Percentiles rank a stretch among this genome's conserved stretches.
phyloP scores from a whole-genome alignment of 2,113 vertebrate species.

The Microtus richardsoni region DNA sequence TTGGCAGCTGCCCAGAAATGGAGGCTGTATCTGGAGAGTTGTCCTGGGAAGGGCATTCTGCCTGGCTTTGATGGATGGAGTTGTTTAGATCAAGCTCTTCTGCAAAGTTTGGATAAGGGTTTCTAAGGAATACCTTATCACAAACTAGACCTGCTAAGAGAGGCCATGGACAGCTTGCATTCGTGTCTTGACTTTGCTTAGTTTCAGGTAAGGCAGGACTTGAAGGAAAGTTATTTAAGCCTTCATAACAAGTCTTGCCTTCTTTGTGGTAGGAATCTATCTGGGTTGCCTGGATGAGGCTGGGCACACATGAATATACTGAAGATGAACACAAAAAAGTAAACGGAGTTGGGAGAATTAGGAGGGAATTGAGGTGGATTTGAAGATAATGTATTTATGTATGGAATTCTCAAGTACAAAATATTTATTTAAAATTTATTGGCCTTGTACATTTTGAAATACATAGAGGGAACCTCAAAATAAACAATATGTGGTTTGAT shows the following conservation, averaged over 20 bases:
- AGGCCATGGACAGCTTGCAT: neutral
- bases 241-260: neutral
- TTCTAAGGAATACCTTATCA: neutral
- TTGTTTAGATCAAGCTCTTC: neutral
- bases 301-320: neutral
- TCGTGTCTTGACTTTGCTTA: neutral
- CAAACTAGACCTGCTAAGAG: neutral
- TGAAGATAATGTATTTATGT: too few species aligned
- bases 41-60: constrained; percentile 16
- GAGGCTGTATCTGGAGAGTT: neutral
- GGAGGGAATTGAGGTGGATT: too few species aligned
- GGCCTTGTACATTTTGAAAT: neutral
- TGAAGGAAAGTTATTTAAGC: neutral
- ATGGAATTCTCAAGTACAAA: neutral
- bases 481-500: neutral
- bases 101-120: neutral
- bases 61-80: neutral
- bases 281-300: neutral
- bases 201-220: neutral
- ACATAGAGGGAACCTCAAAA: neutral
- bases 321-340: neutral
- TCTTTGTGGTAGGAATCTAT: neutral
- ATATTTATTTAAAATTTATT: neutral
- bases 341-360: neutral
- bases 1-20: constrained; percentile 43